These are phyloP conservation scores for Drosophila anceps DNA, from an alignment of 2,888 invertebrate species.

Conservation along the genomic window DNA sequence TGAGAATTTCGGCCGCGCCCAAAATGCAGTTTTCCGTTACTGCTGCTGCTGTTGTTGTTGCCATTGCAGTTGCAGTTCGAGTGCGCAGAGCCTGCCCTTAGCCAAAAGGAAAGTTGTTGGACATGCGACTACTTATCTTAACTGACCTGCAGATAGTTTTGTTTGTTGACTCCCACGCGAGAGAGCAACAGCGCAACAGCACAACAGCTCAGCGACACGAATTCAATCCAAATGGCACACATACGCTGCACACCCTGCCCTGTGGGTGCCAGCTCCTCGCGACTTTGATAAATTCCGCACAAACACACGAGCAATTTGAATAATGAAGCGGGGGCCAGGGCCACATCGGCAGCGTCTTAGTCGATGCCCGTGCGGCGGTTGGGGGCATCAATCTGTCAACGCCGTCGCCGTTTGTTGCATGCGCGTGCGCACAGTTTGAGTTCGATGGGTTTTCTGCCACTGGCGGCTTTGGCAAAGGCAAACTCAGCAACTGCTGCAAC, in stretches of 20 bases:
- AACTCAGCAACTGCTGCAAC: conserved; percentile 26
- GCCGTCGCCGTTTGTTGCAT: conserved; percentile 79
- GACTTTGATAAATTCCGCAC: conserved; percentile 80
- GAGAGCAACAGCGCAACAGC: conserved; percentile 53
- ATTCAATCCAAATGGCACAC: conserved; percentile 61
- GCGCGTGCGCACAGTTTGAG: conserved; percentile 83
- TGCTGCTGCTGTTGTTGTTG: conserved; percentile 1
- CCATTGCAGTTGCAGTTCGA: conserved; percentile 16
- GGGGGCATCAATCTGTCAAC: conserved; percentile 79
- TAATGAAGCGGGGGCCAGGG: conserved; percentile 78
- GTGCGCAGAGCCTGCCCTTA: conserved; percentile 59
- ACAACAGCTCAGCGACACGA: conserved; percentile 54
- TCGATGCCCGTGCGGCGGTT: conserved; percentile 51
- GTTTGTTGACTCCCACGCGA: conserved; percentile 78
- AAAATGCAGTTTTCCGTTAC: conserved; percentile 34
- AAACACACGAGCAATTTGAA: conserved; percentile 73
- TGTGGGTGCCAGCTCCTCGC: conserved; percentile 34
- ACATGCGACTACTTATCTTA: conserved; percentile 69
- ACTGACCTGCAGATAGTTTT: conserved; percentile 75
- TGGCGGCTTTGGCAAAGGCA: conserved; percentile 66
- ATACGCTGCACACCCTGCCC: conserved; percentile 33
- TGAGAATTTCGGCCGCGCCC: conserved; percentile 75
- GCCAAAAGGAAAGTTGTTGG: conserved; percentile 73
- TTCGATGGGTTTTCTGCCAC: conserved; percentile 83
- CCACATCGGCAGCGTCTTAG: conserved; percentile 24